Conservation (phyloP, 2,113 vertebrate species). For the Mustela lutreola region DNA sequence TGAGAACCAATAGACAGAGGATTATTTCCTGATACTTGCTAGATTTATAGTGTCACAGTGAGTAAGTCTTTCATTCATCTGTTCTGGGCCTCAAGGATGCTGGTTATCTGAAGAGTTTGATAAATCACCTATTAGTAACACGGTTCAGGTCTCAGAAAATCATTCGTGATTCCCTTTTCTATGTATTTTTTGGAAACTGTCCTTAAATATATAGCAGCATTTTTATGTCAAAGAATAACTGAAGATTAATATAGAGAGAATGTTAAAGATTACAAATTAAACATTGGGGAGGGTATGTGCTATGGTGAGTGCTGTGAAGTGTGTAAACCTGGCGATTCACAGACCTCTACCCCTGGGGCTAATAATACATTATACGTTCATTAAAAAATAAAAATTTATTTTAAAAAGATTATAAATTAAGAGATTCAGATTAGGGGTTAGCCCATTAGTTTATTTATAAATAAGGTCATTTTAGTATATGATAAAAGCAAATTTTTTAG, state of each 20-base stretch:
- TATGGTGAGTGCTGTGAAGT: too few relatives aligned
- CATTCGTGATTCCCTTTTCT: slow-evolving; percentile 4
- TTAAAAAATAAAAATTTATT: too few relatives aligned
- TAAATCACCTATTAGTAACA: neutral
- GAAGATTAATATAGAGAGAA: neutral
- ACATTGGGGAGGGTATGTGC: too few relatives aligned
- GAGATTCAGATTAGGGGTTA: neutral
- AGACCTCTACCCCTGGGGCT: too few relatives aligned
- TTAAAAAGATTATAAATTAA: slow-evolving; percentile 1
- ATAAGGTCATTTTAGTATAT: neutral
- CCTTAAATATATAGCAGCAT: slow-evolving; percentile 36
- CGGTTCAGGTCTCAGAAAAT: slow-evolving; percentile 35
- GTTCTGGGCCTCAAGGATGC: neutral
- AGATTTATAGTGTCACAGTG: neutral
- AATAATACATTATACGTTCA: too few relatives aligned
- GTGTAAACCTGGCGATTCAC: too few relatives aligned
- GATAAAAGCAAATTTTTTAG: neutral
- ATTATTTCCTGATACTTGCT: slow-evolving; percentile 48
- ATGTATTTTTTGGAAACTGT: neutral
- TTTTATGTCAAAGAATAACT: slow-evolving; percentile 49
- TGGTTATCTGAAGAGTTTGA: slow-evolving; percentile 43
- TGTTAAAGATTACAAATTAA: slow-evolving; percentile 40
- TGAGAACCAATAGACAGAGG: slow-evolving; percentile 20
- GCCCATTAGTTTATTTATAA: slow-evolving; percentile 24
- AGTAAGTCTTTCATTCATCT: slow-evolving; percentile 2